phyloP scores from a whole-genome alignment of 2,797 vertebrate genomes.

The Valencia hispanica region DNA sequence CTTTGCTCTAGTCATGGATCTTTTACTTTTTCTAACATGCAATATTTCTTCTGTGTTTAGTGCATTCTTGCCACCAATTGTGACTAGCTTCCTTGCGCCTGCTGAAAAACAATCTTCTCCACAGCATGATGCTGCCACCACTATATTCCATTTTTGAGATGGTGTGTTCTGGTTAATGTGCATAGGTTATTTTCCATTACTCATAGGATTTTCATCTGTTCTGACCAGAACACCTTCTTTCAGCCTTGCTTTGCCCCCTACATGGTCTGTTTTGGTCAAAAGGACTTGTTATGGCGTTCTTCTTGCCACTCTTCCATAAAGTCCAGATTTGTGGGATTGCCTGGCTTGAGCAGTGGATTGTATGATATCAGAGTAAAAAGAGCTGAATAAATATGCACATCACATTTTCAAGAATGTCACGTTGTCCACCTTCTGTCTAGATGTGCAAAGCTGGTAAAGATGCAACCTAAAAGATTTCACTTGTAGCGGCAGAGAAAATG shows the following conservation, averaged over 20 bases:
- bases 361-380: neutral
- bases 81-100: neutral
- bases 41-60: neutral
- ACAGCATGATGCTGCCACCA: neutral
- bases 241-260: neutral
- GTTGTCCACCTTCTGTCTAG: neutral
- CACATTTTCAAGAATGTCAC: neutral
- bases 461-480: neutral
- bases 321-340: neutral
- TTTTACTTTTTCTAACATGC: neutral
- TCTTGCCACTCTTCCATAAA: neutral
- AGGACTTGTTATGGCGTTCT: neutral
- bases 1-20: neutral
- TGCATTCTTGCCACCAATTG: neutral
- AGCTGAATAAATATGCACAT: neutral
- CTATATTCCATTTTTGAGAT: neutral
- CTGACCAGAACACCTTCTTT: neutral
- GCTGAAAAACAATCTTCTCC: neutral
- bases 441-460: neutral
- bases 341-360: neutral
- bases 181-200: neutral
- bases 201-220: neutral
- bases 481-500: neutral
- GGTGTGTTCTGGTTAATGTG: neutral
- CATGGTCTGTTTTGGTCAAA: neutral